These are phyloP conservation scores for Ptilonorhynchus violaceus DNA, from an alignment of 2,113 vertebrate genomes.

Conservation along the genomic window DNA sequence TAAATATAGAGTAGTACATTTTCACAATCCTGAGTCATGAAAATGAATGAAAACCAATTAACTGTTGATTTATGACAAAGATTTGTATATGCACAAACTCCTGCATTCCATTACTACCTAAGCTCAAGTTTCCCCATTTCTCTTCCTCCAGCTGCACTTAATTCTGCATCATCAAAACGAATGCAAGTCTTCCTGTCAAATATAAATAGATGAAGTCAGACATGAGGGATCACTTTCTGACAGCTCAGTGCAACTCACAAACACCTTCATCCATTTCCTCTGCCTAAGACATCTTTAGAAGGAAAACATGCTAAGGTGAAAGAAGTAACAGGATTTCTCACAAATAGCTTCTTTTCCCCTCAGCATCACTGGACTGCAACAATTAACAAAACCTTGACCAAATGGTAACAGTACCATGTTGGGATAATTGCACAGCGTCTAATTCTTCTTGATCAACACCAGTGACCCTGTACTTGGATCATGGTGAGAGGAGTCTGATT, in stretches of 20 bases:
- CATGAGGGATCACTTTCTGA: not conserved
- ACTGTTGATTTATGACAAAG: not conserved
- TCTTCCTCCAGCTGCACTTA: constrained; percentile 1
- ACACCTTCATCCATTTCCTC: not conserved
- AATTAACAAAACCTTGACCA: not conserved
- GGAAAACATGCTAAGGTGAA: not conserved
- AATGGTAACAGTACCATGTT: not conserved
- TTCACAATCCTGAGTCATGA: not conserved
- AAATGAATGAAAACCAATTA: not conserved
- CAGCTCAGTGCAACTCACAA: not conserved
- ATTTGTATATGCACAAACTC: not conserved
- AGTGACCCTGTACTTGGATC: too few species aligned
- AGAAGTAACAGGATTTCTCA: not conserved
- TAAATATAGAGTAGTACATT: not conserved
- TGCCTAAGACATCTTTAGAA: not conserved
- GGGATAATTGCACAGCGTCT: not conserved
- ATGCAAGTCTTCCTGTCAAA: not conserved
- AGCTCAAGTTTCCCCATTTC: not conserved
- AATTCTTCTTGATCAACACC: not conserved
- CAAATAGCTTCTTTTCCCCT: not conserved
- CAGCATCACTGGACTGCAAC: not conserved
- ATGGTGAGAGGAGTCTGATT: not conserved
- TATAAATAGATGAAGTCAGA: not conserved
- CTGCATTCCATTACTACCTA: not conserved
- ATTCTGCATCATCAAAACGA: not conserved